These are phyloP conservation scores for Lasioglossum morio DNA, from an alignment of 2,888 invertebrate genomes.

Conservation along the genomic window DNA sequence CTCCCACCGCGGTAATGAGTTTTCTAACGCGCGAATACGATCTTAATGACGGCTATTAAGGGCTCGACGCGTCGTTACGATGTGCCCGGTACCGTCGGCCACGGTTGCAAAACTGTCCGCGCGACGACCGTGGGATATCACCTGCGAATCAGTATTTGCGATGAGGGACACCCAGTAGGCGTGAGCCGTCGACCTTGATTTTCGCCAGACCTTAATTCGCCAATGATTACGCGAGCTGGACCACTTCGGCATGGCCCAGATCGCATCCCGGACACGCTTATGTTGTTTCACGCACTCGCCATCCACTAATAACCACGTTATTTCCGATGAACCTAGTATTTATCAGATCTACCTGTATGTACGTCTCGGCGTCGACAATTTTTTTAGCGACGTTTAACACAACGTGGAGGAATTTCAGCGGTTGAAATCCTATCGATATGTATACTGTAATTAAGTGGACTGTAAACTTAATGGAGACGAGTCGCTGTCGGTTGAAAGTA, in stretches of 20 bases:
- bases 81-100: not conserved
- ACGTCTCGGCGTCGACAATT: too few relatives aligned
- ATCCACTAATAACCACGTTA: not conserved
- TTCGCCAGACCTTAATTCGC: not conserved
- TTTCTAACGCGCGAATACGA: conserved; percentile 28
- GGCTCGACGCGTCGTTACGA: conserved; percentile 9
- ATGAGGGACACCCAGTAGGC: conserved; percentile 26
- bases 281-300: not conserved
- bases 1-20: conserved; percentile 17
- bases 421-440: too few relatives aligned
- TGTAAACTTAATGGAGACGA: too few relatives aligned
- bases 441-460: too few relatives aligned
- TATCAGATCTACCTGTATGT: not conserved
- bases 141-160: conserved; percentile 16
- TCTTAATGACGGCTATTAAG: conserved; percentile 27
- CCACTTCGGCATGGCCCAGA: not conserved
- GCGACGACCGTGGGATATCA: not conserved
- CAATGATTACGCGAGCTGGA: not conserved
- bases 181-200: not conserved
- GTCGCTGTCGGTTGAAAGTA: too few relatives aligned
- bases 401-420: too few relatives aligned
- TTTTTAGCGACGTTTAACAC: too few relatives aligned
- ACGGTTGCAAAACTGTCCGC: not conserved
- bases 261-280: not conserved
- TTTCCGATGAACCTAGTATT: not conserved